Conservation (phyloP, 2,113 vertebrate species). For the Aspiorhynchus laticeps region DNA sequence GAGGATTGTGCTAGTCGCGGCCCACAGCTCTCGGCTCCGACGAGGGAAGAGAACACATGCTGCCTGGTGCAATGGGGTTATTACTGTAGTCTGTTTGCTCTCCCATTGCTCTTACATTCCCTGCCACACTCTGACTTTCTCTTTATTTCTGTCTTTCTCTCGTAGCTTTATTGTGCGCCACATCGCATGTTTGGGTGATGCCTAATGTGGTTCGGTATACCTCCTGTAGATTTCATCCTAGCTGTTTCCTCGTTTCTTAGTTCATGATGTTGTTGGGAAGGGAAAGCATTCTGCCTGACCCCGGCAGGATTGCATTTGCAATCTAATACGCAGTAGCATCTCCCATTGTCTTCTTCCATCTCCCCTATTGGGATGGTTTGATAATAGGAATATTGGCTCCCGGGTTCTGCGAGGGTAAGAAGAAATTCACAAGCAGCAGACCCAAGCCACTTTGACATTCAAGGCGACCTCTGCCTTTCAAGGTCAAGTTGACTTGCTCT, state of each 20-base stretch:
- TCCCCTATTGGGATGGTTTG: not conserved
- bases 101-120: not conserved
- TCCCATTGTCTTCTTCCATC: constrained; percentile 7
- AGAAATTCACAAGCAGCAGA: not conserved
- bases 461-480: not conserved
- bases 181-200: not conserved
- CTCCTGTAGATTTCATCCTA: constrained; percentile 1
- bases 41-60: constrained; percentile 18
- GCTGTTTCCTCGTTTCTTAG: not conserved
- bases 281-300: not conserved
- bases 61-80: constrained; percentile 38
- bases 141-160: not conserved
- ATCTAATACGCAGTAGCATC: constrained; percentile 37
- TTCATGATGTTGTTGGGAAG: constrained; percentile 16
- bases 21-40: constrained; percentile 14
- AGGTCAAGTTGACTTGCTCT: constrained; percentile 19
- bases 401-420: constrained; percentile 3
- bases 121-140: not conserved
- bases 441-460: constrained; percentile 23
- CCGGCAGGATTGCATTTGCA: constrained; percentile 43
- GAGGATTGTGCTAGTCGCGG: constrained; percentile 10
- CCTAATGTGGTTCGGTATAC: constrained; percentile 6
- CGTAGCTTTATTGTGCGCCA: not conserved
- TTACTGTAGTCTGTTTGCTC: constrained; percentile 23
- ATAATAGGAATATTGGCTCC: constrained; percentile 16